Evolutionary conservation across 1,140 invertebrate species (phyloP).

Genomic region (Eriocheir sinensis): DNA sequence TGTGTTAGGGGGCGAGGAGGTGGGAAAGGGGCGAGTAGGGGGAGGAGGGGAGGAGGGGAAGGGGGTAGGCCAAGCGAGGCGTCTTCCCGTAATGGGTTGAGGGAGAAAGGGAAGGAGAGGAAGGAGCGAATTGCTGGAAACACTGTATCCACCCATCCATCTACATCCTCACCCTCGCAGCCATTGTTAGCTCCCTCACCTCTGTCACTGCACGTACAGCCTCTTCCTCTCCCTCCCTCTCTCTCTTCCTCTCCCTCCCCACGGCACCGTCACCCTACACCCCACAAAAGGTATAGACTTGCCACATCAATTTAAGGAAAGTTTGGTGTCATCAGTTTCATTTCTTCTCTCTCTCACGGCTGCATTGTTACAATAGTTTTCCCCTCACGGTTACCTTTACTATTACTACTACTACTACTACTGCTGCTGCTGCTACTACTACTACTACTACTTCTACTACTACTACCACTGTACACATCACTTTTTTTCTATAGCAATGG

Average conservation of each 20-base stretch:
- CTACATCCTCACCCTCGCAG: neutral
- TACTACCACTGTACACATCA: no score
- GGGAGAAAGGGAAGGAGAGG: no score
- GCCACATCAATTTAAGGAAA: neutral
- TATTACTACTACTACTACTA: neutral
- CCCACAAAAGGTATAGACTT: neutral
- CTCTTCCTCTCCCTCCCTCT: neutral
- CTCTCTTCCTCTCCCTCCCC: neutral
- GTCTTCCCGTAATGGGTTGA: no score
- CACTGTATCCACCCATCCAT: neutral
- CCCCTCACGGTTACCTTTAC: no score
- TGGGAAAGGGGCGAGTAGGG: neutral
- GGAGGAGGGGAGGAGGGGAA: no score
- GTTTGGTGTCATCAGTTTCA: neutral
- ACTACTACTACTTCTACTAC: neutral
- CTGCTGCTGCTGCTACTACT: neutral
- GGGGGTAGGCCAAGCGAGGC: no score
- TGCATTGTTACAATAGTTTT: no score
- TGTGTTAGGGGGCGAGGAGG: neutral
- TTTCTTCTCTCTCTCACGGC: no score
- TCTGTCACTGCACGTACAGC: neutral
- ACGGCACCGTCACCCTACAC: neutral
- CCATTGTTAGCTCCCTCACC: neutral
- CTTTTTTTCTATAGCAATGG: no score
- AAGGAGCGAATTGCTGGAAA: neutral